A percentile compares a stretch with the other conserved stretches of the same genome.
These are phyloP conservation scores for Arctocebus calabarensis DNA, from an alignment of 2,797 vertebrate genomes.

Conservation along the genomic window DNA sequence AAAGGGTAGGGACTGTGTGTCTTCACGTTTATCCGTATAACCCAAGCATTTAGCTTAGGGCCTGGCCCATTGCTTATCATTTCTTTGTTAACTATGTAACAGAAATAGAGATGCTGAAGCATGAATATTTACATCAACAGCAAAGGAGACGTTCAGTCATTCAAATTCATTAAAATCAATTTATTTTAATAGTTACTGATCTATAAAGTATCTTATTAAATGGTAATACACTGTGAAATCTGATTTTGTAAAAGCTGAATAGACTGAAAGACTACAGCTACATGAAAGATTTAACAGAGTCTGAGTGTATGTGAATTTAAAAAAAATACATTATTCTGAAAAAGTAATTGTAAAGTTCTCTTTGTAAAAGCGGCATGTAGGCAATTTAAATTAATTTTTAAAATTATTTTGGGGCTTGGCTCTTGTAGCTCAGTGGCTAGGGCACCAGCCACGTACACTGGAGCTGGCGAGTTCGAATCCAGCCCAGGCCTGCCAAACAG, in stretches of 20 bases:
- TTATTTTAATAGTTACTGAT: not conserved
- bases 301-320: not conserved
- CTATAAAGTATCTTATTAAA: conserved; percentile 45
- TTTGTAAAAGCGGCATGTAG: not conserved
- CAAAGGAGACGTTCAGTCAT: not conserved
- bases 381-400: conserved; percentile 43
- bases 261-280: conserved; percentile 19
- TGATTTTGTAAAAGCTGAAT: conserved; percentile 39
- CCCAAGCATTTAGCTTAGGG: not conserved
- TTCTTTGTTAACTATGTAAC: not conserved
- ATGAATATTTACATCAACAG: not conserved
- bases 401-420: not conserved
- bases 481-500: too few relatives aligned
- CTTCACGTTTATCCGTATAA: not conserved
- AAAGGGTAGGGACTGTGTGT: not conserved
- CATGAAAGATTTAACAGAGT: not conserved
- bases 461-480: too few relatives aligned
- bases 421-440: too few relatives aligned
- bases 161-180: not conserved
- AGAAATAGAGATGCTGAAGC: not conserved
- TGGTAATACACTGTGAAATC: conserved; percentile 48
- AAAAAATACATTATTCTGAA: conserved; percentile 32
- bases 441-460: too few relatives aligned
- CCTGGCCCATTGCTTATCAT: not conserved
- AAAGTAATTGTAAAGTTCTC: conserved; percentile 31